Base-by-base conservation (phyloP, 2,888 invertebrate species). In the Synanthedon formicaeformis region DNA sequence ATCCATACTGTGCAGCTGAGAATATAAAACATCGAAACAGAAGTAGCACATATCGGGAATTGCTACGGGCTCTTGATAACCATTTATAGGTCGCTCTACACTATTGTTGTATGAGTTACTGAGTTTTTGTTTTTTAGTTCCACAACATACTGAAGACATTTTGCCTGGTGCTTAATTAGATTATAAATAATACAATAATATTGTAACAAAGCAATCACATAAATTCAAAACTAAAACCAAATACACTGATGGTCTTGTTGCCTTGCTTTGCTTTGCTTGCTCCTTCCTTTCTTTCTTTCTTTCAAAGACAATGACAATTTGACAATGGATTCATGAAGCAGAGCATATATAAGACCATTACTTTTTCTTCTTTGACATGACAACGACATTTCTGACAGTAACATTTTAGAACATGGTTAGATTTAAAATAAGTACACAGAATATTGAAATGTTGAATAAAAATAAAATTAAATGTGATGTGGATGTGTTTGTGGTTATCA, bases 21-120 rank as follows among this genome's bases (percentile, higher is more conserved):
- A 93, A 86, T 97, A 95, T 63, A 99, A 92, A 67, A 98, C 97
- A 89, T 99, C 99, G 90, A 99, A 99, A 91, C 99, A 99, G 89
- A 95, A 99, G 90, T 95, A 96, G 80, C 97, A 97, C 99, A 99
- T 99, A 82, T 98, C 98, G 60, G 94, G 94, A 79, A 93, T 92
- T 65, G 95, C 96, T 64, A 97, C 93, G 65, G 81, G 73, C 62
- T 87, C 88, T 67, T 83, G 78, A 72, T 83, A 82, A 69, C 87
- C 88, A 73, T 88, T 86, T 12, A 85, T 70, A 67, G 88, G 86
- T 78, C 91, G 89, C 65, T 91, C 91, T 71, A 90, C 88, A 64
- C 84, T 85, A 66, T 90, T 85, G 66, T 88, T 89, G 67, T 75
- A 84, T 1, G 81, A 79, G 67, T 93, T 94, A 85, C 93, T 95